Evolutionary conservation across 2,888 invertebrate species (phyloP).

Genomic region (Tupiocoris notatus): DNA sequence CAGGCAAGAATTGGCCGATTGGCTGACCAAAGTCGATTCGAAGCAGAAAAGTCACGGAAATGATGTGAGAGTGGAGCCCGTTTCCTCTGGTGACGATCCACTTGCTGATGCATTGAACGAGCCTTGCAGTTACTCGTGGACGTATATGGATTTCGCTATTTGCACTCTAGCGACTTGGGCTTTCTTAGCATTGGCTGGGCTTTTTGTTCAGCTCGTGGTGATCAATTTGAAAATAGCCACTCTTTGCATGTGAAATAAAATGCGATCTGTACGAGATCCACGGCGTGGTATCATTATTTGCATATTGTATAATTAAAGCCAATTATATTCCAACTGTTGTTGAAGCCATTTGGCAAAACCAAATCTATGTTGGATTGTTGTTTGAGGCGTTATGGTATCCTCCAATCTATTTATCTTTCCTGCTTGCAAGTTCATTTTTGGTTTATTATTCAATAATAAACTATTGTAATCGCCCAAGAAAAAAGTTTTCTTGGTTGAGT

Average conservation of each 20-base stretch:
- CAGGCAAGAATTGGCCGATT: constrained; percentile 10
- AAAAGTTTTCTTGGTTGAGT: no score
- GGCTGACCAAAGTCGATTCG: constrained; percentile 3
- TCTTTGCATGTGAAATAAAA: neutral
- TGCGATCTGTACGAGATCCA: no score
- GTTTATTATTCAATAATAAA: no score
- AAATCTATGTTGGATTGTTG: no score
- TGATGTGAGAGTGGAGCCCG: neutral
- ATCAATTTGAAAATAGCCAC: constrained; percentile 16
- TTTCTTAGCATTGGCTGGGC: constrained; percentile 9
- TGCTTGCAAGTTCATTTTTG: no score
- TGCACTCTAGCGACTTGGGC: constrained; percentile 26
- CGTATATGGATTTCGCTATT: constrained; percentile 22
- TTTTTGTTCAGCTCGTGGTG: constrained; percentile 13
- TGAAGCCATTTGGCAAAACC: no score
- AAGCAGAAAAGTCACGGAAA: neutral
- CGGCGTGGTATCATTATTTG: no score
- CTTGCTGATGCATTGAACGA: neutral
- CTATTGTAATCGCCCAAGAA: no score
- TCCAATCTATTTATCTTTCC: no score
- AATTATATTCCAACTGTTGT: no score
- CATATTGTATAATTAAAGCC: no score
- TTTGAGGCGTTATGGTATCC: no score
- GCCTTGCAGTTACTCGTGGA: neutral
- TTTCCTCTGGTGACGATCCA: neutral